Conservation (phyloP, 2,797 vertebrate species). For the Spea hammondii region DNA sequence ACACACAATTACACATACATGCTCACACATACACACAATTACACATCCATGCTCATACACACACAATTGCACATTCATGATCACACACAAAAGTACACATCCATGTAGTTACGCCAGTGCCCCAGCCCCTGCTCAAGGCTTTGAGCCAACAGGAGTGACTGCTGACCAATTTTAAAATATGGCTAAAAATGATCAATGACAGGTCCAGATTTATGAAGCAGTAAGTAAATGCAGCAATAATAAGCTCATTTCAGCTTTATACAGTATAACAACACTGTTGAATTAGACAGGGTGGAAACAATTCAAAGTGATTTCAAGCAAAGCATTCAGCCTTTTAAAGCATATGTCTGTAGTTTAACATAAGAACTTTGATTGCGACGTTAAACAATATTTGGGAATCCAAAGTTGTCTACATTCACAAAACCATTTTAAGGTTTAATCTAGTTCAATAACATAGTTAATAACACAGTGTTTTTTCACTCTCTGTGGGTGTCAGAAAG, state of each 20-base stretch:
- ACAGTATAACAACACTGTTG: too few species aligned
- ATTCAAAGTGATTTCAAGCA: too few species aligned
- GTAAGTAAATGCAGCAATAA: background rate
- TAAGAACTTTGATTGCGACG: background rate
- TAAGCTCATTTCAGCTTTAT: background rate
- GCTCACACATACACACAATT: too few species aligned
- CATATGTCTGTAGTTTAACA: too few species aligned
- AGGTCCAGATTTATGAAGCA: constrained; percentile 4
- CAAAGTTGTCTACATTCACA: background rate
- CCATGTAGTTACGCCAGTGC: too few species aligned
- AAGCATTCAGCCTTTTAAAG: too few species aligned
- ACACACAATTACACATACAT: too few species aligned
- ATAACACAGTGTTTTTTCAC: background rate
- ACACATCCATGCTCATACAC: too few species aligned
- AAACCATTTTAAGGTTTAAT: background rate
- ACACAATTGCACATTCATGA: too few species aligned
- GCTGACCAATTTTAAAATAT: background rate
- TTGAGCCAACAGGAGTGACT: constrained; percentile 1
- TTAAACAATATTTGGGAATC: background rate
- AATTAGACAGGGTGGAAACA: too few species aligned
- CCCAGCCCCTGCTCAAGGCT: background rate
- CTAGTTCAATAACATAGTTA: background rate
- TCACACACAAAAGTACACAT: too few species aligned
- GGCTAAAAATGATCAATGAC: constrained; percentile 6
- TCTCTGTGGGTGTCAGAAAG: background rate